Evolutionary conservation across 1,140 invertebrate species (phyloP), one percentile per base, ranked within the genome.

Genomic region (Euwallacea fornicatus): DNA sequence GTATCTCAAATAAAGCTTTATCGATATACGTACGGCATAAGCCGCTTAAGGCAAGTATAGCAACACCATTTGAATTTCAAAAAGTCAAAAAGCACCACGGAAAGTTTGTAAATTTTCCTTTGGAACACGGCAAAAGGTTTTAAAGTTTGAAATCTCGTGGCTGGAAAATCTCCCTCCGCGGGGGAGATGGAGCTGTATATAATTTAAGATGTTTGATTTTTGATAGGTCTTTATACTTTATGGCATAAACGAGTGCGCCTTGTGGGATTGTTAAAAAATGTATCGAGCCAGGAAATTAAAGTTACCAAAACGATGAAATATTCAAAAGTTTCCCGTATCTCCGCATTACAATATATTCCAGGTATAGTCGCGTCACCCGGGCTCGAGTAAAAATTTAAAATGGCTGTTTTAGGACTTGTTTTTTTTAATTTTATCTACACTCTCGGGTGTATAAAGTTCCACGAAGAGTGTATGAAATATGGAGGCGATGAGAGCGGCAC

Each of bases 31-130:
- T 33, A 33, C 21, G 21, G 21, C 21, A 33, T 33, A 33, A 33
- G 21, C 63, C 41, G 13, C 53, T 66, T 66, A 55, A 66, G 47
- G 47, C 47, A 66, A 66, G 63, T 66, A 55, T 33, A 42, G 53
- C 47, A 55, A 66, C 63, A 55, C 47, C 63, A 66, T 66, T 66
- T 66, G 63, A 66, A 66, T 55, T 66, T 66, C 63, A 55, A 66
- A 50, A 66, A 66, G 21, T 33, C 21, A 33, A 33, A 33, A 33
- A 33, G 21, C 21, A 33, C 21, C 21, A 33, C 21, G 21, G 4
- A 33, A 33, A 33, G 21, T 33, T 33, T 33, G 21, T 33, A 33
- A 33, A 33, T 33, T 33, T 33, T 33, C 4, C 21, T 33, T 4
- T 33, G 21, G 21, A 33, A 33, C 21, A 33, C 21, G 21, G 21